Conservation (phyloP, 2,797 vertebrate species). For the Cygnus olor region DNA sequence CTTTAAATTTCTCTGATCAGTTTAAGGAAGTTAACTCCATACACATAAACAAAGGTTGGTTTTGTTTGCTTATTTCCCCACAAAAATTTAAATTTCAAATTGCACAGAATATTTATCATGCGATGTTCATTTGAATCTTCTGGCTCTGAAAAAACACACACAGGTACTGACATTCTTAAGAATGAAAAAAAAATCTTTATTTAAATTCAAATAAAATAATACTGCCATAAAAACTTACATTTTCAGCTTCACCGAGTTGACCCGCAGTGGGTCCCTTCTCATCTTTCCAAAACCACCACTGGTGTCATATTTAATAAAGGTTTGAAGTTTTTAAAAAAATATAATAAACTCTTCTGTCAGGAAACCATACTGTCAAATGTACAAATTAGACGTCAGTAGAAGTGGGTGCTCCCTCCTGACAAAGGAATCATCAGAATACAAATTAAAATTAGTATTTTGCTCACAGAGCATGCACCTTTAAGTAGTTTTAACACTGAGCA, state of each 20-base stretch:
- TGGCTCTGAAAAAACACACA: background rate
- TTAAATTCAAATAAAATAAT: background rate
- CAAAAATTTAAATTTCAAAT: background rate
- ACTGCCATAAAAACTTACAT: conserved; percentile 53
- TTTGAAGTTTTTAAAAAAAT: background rate
- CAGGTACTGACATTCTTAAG: background rate
- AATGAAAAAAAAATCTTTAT: background rate
- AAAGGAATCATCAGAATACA: conserved; percentile 26
- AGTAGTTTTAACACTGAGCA: background rate
- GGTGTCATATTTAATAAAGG: background rate
- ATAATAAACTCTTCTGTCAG: conserved; percentile 23
- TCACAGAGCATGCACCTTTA: background rate
- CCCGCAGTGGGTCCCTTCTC: background rate
- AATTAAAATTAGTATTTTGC: background rate
- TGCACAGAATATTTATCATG: background rate
- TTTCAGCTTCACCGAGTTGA: conserved; percentile 32
- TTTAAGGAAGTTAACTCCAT: background rate
- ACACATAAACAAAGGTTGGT: background rate
- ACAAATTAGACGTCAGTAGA: background rate
- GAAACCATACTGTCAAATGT: conserved; percentile 51
- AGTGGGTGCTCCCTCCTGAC: conserved; percentile 11
- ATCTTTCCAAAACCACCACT: conserved; percentile 29
- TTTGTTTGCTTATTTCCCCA: background rate
- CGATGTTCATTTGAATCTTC: background rate
- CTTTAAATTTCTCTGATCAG: background rate